These are phyloP conservation scores for Dorcus parallelipipedus DNA, from an alignment of 2,888 invertebrate genomes.

Conservation along the genomic window DNA sequence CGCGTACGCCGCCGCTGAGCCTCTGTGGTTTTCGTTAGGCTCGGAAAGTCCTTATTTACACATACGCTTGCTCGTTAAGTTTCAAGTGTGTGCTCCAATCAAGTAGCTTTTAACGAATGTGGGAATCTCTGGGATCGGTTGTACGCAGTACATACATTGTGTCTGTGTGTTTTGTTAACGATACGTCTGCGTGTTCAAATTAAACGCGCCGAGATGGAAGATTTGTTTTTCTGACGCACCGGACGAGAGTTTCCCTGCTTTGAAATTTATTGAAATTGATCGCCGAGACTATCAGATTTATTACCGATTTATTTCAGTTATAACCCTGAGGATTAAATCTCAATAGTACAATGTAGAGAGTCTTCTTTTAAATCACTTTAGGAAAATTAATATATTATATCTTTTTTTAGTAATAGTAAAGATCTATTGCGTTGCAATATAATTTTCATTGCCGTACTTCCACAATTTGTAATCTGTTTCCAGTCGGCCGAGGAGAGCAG, in stretches of 20 bases:
- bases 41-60: constrained; percentile 24
- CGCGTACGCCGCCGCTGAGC: not conserved
- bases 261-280: no score
- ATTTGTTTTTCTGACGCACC: not conserved
- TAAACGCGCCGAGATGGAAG: not conserved
- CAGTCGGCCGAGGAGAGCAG: not conserved
- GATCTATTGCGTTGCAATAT: no score
- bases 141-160: not conserved
- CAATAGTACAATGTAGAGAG: no score
- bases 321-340: no score
- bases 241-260: not conserved
- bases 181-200: constrained; percentile 18
- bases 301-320: no score
- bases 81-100: constrained; percentile 31
- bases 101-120: constrained; percentile 29
- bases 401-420: no score
- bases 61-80: constrained; percentile 31
- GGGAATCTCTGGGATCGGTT: constrained; percentile 21
- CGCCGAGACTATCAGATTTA: no score
- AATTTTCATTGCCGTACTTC: no score
- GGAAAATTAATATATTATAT: no score
- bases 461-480: no score
- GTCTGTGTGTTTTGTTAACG: constrained; percentile 21
- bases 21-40: not conserved
- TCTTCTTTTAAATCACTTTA: no score